Base-by-base conservation (phyloP, 2,888 invertebrate genomes). In the Flexamia atlantica region DNA sequence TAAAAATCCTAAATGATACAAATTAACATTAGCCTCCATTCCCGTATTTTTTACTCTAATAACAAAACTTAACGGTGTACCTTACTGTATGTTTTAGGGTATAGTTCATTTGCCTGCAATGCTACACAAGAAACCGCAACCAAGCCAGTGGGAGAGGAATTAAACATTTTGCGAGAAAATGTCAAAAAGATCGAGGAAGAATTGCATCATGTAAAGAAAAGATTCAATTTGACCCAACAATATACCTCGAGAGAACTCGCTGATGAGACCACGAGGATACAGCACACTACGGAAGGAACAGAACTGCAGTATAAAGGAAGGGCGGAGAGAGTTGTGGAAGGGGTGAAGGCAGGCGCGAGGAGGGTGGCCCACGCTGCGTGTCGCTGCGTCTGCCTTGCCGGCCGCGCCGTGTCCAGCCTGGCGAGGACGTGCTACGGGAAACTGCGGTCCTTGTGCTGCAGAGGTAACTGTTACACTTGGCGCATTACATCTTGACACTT, bases 181-280 rank as follows among this genome's bases (percentile, higher is more conserved):
- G 20, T 57, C 12, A 23, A 25, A 23, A 23, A 23, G 23, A 57
- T 57, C 5, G 57, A 57, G 23, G 14, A 23, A 7, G 23, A 57
- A 17, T 57, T 57, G 57, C 57, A 23, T 23, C 57, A 57, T 57
- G 57, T 57, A n/a, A 57, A 57, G 57, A 57, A 23, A n/a, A 20
- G 12, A 12, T 57, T 57, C 5, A 23, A 57, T 57, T 23, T 20
- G n/a, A 46, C 3, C 12, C 12, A 17, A 46, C 46, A 17, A 17
- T 3, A 46, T 46, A 17, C 3, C n/a, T 2, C 7, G n/a, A 46
- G 17, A 46, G 12, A 57, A 57, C 23, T 23, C 3, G 12, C 23
- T 20, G 57, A 57, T 5, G 23, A 20, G 23, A n/a, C n/a, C n/a
- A 57, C 20, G 12, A 57, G 9, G 20, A 9, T 4, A 36, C 36